Percentiles rank a stretch among this genome's conserved stretches.
Evolutionary conservation across 2,888 invertebrate genomes (phyloP).

Genomic region (Frankliniella intonsa): DNA sequence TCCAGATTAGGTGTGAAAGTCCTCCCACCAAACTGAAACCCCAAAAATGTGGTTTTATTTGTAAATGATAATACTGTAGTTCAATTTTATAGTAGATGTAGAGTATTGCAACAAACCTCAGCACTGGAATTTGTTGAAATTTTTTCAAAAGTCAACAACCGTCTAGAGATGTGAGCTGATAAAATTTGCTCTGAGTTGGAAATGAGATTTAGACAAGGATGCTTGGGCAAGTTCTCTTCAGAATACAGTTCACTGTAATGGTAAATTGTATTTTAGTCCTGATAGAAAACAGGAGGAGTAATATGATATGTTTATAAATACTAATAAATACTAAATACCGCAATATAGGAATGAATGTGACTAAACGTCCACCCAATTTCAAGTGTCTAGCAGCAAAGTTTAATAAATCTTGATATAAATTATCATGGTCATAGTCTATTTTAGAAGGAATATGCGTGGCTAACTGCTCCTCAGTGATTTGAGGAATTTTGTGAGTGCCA

Average conservation of each 20-base stretch:
- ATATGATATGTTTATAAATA: constrained; percentile 25
- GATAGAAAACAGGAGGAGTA: not conserved
- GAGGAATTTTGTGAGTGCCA: constrained; percentile 51
- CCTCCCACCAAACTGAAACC: not conserved
- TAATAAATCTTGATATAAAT: constrained; percentile 79
- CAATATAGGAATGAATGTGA: constrained; percentile 88
- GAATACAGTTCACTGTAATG: constrained; percentile 64
- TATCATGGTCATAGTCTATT: constrained; percentile 75
- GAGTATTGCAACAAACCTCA: not conserved
- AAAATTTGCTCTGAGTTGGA: constrained; percentile 87
- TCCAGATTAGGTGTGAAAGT: not conserved
- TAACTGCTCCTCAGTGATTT: constrained; percentile 60
- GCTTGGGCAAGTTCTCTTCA: constrained; percentile 68
- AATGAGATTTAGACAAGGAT: constrained; percentile 70
- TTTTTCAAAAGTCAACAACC: constrained; percentile 84
- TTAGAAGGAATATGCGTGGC: constrained; percentile 76
- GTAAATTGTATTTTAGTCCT: constrained; percentile 29
- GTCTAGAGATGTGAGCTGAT: constrained; percentile 70
- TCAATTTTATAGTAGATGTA: not conserved
- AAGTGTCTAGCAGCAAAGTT: constrained; percentile 76
- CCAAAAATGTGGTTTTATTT: not conserved
- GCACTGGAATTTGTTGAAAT: constrained; percentile 50
- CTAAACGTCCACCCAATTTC: constrained; percentile 70
- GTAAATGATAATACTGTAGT: not conserved
- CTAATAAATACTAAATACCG: constrained; percentile 1